Base-by-base conservation (phyloP, 2,888 invertebrate genomes). In the Caenorhabditis parvicauda region DNA sequence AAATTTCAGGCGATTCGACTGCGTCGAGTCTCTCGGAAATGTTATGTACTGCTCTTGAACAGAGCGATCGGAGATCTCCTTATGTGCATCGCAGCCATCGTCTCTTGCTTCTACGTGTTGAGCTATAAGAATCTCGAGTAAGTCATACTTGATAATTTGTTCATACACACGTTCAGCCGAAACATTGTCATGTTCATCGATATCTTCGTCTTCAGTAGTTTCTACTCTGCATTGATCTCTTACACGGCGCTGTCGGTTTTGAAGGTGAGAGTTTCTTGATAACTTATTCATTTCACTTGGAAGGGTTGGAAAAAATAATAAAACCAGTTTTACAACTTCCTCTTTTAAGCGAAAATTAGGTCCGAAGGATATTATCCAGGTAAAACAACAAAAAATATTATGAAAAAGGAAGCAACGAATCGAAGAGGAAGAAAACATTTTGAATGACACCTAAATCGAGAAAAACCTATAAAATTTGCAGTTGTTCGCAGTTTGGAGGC, bases 1-100 rank as follows among this genome's bases (percentile, higher is more conserved):
- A 21, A 5, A 12, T 52, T 64, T 45, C 52, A 69, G 59, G 76
- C 78, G 4, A 79, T 78, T 24, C 67, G 67, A 56, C 56, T 67
- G 3, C 73, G 74, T 4, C 54, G 75, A 54, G 78, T 78, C 28
- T 69, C 60, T 45, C 59, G 76, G 19, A 79, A 80, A 63, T 77
- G 76, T 50, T 77, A 80, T 59, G 74, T 77, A 46, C 60, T 79
- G 22, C 67, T 79, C 24, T 49, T 79, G 48, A 79, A 79, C 54
- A 71, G 79, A 24, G 67, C 79, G 25, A 59, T 77, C 42, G 79
- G 79, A 27, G 79, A 79, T 49, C 29, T 77, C 3, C 62, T 76
- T 35, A 68, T 76, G 5, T 76, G 76, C 54, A 27, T 63, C 12
- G 59, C 67, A 4, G 73, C 74, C 4, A 41, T 76, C 14, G 52